Evolutionary conservation across 2,888 invertebrate genomes (phyloP).

Genomic region (Cylindroiulus punctatus): DNA sequence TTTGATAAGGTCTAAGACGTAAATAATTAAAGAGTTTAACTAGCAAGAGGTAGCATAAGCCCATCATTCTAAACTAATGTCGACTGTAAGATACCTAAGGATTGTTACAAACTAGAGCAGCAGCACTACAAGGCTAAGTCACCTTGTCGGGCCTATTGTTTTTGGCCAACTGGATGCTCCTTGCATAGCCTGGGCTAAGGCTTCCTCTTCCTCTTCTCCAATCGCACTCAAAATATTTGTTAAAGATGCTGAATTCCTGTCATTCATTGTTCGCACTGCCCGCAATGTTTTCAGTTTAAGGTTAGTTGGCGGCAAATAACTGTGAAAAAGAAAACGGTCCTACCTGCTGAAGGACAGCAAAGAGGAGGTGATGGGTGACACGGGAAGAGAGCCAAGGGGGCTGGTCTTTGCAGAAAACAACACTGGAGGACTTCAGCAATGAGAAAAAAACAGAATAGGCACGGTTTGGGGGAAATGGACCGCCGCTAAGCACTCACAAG

Average conservation of each 20-base stretch:
- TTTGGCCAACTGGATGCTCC: constrained; percentile 49
- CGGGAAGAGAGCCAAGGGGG: constrained; percentile 64
- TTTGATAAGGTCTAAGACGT: background rate
- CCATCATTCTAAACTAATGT: background rate
- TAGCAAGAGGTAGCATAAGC: background rate
- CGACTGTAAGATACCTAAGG: background rate
- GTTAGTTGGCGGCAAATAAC: constrained; percentile 55
- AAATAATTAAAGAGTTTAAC: background rate
- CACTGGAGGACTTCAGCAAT: constrained; percentile 57
- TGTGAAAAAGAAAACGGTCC: constrained; percentile 58
- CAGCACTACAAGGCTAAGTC: constrained; percentile 26
- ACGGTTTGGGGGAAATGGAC: constrained; percentile 57
- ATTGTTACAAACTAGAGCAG: background rate
- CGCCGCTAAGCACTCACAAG: constrained; percentile 58
- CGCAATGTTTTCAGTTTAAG: constrained; percentile 59
- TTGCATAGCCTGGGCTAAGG: constrained; percentile 26
- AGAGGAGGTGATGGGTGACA: constrained; percentile 72
- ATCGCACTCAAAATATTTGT: constrained; percentile 46
- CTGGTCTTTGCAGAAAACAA: constrained; percentile 62
- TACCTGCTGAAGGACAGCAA: constrained; percentile 73
- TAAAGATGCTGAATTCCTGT: constrained; percentile 40
- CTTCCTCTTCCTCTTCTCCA: constrained; percentile 38
- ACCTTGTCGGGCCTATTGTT: constrained; percentile 27
- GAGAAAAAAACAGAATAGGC: constrained; percentile 47
- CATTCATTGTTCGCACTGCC: constrained; percentile 12